A percentile compares a stretch with the other conserved stretches of the same genome.
Conservation (phyloP, 2,888 invertebrate species). For the Oxyteleia sp. region DNA sequence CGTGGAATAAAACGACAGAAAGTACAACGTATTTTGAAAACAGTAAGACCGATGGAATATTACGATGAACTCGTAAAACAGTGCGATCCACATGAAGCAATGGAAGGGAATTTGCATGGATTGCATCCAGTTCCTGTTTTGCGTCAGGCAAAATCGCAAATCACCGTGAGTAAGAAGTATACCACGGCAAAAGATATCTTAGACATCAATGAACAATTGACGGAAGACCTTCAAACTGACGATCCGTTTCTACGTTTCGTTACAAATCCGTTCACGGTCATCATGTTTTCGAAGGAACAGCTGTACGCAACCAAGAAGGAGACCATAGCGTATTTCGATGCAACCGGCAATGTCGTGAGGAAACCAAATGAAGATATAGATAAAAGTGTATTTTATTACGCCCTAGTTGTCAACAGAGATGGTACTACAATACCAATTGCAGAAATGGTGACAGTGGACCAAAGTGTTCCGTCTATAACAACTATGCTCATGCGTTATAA, state of each 20-base stretch:
- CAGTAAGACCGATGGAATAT: neutral
- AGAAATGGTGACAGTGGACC: constrained; percentile 25
- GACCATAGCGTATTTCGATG: constrained; percentile 18
- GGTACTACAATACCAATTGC: constrained; percentile 27
- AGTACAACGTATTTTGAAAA: no score
- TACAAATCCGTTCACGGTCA: neutral
- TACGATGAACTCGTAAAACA: neutral
- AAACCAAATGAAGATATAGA: neutral
- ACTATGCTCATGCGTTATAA: constrained; percentile 13
- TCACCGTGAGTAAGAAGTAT: neutral
- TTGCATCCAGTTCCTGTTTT: neutral
- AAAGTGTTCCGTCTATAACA: constrained; percentile 8
- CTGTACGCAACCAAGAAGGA: no score
- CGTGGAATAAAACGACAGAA: no score
- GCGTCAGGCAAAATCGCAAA: constrained; percentile 1
- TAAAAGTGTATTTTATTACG: neutral
- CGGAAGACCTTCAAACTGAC: neutral
- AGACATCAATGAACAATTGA: neutral
- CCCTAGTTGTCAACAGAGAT: constrained; percentile 20
- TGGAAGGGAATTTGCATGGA: constrained; percentile 1
- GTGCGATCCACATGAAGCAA: neutral
- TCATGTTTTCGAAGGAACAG: constrained; percentile 5
- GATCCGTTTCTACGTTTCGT: constrained; percentile 8
- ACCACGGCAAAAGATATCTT: neutral
- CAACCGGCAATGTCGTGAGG: constrained; percentile 11